phyloP scores from a whole-genome alignment of 1,140 invertebrate species.

The Aphelinus atriplicis region DNA sequence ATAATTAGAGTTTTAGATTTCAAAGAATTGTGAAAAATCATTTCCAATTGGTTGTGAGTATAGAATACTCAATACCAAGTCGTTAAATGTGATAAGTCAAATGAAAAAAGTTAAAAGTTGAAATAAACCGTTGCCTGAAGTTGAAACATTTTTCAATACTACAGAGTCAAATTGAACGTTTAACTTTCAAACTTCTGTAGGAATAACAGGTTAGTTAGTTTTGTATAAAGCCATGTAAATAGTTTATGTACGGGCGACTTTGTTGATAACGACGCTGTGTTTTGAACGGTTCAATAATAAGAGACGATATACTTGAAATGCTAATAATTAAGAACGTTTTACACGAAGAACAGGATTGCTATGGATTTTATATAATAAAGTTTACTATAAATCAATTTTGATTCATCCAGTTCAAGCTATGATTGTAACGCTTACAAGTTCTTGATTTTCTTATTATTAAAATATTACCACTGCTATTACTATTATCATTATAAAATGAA shows the following conservation, averaged over 20 bases:
- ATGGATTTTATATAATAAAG: conserved; percentile 32
- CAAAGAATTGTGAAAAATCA: too few relatives aligned
- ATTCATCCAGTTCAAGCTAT: conserved; percentile 19
- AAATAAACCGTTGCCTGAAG: too few relatives aligned
- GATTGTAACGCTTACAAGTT: conserved; percentile 29
- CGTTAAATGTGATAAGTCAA: too few relatives aligned
- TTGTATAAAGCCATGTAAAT: conserved; percentile 61
- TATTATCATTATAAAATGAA: conserved; percentile 41
- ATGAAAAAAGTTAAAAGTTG: too few relatives aligned
- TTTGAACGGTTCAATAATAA: conserved; percentile 46
- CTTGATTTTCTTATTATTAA: conserved; percentile 33
- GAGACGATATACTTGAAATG: conserved; percentile 26
- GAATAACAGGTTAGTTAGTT: conserved; percentile 39
- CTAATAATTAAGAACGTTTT: conserved; percentile 19
- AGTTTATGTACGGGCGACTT: conserved; percentile 39
- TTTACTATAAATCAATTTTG: conserved; percentile 9
- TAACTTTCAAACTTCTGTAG: conserved; percentile 38
- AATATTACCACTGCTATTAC: conserved; percentile 39
- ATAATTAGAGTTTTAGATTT: too few relatives aligned
- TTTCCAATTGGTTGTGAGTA: too few relatives aligned
- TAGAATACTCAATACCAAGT: too few relatives aligned
- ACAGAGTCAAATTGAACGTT: conserved; percentile 10
- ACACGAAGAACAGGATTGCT: conserved; percentile 8
- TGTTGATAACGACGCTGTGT: conserved; percentile 34
- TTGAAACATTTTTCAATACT: too few relatives aligned